A percentile compares a stretch with the other conserved stretches of the same genome.
Evolutionary conservation across 2,888 invertebrate species (phyloP).

Genomic region (Allophyes oxyacanthae): DNA sequence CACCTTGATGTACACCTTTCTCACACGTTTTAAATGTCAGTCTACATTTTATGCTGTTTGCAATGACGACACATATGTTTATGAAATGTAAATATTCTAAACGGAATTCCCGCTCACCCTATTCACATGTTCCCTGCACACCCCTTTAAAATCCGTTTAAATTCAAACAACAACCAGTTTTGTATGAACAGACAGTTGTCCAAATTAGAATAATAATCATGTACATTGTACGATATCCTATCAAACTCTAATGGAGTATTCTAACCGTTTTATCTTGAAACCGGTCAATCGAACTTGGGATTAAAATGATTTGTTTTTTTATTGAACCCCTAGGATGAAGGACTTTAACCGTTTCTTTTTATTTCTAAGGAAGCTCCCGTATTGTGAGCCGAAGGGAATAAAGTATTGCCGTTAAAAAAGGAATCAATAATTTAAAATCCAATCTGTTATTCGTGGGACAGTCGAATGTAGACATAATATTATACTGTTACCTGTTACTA

Average conservation of each 20-base stretch:
- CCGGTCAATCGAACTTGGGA: constrained; percentile 23
- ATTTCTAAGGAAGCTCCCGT: too few relatives aligned
- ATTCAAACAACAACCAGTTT: constrained; percentile 34
- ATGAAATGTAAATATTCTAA: constrained; percentile 14
- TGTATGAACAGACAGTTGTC: constrained; percentile 19
- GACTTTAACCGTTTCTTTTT: too few relatives aligned
- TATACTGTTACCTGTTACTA: too few relatives aligned
- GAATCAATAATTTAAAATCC: too few relatives aligned
- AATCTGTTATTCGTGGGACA: too few relatives aligned
- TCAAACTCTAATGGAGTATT: constrained; percentile 17
- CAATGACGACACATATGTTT: not conserved
- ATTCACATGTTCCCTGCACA: constrained; percentile 1
- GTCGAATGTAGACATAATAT: too few relatives aligned
- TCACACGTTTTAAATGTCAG: constrained; percentile 4
- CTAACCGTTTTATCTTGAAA: constrained; percentile 24
- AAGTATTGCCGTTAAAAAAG: too few relatives aligned
- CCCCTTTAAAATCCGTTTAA: constrained; percentile 29
- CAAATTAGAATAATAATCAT: constrained; percentile 7
- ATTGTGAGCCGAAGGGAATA: too few relatives aligned
- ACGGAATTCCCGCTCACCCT: constrained; percentile 16
- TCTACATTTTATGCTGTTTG: constrained; percentile 9
- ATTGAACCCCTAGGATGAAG: too few relatives aligned
- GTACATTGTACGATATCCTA: constrained; percentile 11
- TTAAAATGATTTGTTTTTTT: too few relatives aligned
- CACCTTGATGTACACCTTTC: too few relatives aligned